Evolutionary conservation across 2,113 vertebrate genomes (phyloP), one percentile per base, ranked within the genome.

Genomic region (Etheostoma cragini): DNA sequence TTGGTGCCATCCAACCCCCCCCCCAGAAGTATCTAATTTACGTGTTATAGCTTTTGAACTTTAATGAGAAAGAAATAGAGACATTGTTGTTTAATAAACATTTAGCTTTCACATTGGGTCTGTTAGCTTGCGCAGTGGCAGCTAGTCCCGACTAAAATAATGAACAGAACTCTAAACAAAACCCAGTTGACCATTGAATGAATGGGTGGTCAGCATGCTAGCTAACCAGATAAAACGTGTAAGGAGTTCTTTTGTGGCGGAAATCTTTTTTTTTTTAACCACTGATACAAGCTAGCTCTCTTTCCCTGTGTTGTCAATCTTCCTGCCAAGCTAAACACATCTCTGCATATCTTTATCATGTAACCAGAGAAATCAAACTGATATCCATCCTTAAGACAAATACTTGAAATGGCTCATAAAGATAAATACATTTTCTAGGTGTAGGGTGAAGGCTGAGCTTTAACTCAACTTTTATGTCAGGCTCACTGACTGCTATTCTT

Each of bases 381-480:
- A 26, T 72, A 46, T 46, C 69, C 13, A 26, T 46, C 16, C 21
- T 8, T 11, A 71, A 64, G 65, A 52, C 54, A 49, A 30, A 70
- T 26, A 24, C 50, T 49, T 65, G 5, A 64, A 5, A 26, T 6
- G 42, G 19, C 30, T 22, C 68, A n/a, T 74, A 71, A 81, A 83
- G 61, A 67, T 57, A 14, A 53, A 49, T 65, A 22, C 26, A 11
- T 62, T 72, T 49, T 69, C 61, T 21, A 71, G 38, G 42, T 53
- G 42, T 22, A 53, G 24, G 71, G 70, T n/a, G 47, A 63, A 71
- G 24, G 73, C 72, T 72, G 66, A 75, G 83, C 76, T 74, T 87
- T 74, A 85, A 76, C 58, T 88, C 67, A 76, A 10, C 54, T 50
- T 62, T 76, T 60, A 47, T 76, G 87, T 88, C 84, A 58, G n/a